Evolutionary conservation across 37 sponge, comb jelly and placozoan genomes (phyloP).

Genomic region (Ianthella basta): DNA sequence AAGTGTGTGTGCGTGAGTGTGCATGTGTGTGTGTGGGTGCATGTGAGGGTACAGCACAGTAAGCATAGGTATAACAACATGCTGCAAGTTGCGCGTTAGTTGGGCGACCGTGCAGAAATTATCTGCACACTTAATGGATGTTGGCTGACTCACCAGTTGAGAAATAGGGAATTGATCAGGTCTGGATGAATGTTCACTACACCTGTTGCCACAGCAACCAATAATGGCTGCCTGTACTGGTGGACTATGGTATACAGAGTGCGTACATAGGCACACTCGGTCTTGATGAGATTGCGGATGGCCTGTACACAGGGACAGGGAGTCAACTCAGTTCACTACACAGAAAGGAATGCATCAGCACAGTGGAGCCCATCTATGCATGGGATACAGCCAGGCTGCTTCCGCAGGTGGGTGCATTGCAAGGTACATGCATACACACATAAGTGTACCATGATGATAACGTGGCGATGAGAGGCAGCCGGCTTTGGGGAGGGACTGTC

Average conservation of each 20-base stretch:
- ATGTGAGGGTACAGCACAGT: background rate
- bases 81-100: background rate
- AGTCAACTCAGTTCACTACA: no score
- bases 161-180: constrained; percentile 52
- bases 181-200: constrained; percentile 29
- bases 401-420: no score
- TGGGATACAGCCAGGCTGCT: no score
- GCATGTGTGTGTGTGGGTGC: background rate
- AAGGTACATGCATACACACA: no score
- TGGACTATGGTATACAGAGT: constrained; percentile 45
- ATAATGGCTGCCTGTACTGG: constrained; percentile 40
- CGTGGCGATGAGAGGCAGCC: no score
- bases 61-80: background rate
- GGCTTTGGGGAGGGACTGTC: no score
- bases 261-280: constrained; percentile 41
- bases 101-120: background rate
- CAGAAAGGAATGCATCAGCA: no score
- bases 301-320: constrained; percentile 33
- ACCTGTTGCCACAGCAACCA: constrained; percentile 45
- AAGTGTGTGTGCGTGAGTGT: background rate
- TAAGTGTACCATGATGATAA: no score
- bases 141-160: constrained; percentile 55
- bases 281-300: constrained; percentile 35
- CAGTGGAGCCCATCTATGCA: no score
- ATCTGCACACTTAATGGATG: background rate